Base-by-base conservation (phyloP, 2,113 vertebrate genomes). In the Paedocypris sp. region DNA sequence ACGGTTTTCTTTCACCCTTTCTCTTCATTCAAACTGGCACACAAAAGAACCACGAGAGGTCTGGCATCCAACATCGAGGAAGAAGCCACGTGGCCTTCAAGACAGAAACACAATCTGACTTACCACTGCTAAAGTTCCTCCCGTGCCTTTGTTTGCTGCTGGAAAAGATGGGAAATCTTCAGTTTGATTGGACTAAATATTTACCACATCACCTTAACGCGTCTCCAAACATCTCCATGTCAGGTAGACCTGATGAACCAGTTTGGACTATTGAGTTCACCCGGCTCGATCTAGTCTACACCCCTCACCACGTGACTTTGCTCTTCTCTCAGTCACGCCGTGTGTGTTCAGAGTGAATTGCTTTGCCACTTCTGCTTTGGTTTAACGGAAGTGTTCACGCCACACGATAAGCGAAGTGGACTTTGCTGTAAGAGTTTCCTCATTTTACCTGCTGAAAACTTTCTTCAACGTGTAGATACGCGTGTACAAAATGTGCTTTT, bases 311-410 rank as follows among this genome's bases (percentile, higher is more conserved):
- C 12, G 33, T 25, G 36, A 16, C 25, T 20, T 58, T 57, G 41
- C 36, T 49, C 23, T 15, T 60, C 31, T 23, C 9, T 26, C 22
- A 28, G 20, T 36, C 8, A 47, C 20, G 12, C 16, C 2, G 4
- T 29, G 2, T 31, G 16, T 20, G 29, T 20, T 52, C 7, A 3
- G 29, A 13, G 20, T 25, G 43, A 48, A 39, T 41, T 12, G n/a
- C 11, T 45, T 28, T 11, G 16, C 22, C 4, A 25, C 13, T 60
- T 61, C 57, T 67, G 19, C 31, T 60, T 66, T 67, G 7, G 11
- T 12, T 36, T 58, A 38, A 43, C 54, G 65, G 65, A 67, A 67
- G 65, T 61, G 48, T 31, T 46, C n/a, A 23, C 15, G 4, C 2
- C 2, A 13, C 16, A 26, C 38, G 11, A 45, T 23, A 52, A 46